A percentile compares a stretch with the other conserved stretches of the same genome.
Evolutionary conservation across 2,888 invertebrate genomes (phyloP).

Genomic region (Seira ritae): DNA sequence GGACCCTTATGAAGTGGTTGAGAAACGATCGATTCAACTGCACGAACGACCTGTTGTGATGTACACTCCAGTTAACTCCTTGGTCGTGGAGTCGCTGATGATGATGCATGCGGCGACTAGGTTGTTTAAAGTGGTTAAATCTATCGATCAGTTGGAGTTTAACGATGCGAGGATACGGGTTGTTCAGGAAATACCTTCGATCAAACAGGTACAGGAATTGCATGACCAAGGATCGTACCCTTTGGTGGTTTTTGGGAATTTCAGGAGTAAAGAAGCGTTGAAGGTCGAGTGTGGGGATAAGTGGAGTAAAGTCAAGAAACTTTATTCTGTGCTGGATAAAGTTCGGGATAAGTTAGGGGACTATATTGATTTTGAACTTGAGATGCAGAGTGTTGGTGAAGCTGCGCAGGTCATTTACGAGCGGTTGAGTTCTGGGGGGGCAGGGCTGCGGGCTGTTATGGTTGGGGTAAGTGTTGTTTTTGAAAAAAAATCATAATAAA

Average conservation of each 20-base stretch:
- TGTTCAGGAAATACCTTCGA: slow-evolving; percentile 12
- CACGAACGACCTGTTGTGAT: slow-evolving; percentile 24
- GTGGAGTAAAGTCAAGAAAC: slow-evolving; percentile 36
- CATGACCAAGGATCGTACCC: slow-evolving; percentile 18
- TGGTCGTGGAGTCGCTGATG: slow-evolving; percentile 28
- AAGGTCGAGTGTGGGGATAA: slow-evolving; percentile 25
- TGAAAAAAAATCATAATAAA: no score
- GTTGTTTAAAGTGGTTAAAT: slow-evolving; percentile 27
- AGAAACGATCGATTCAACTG: neutral
- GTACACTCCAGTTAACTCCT: slow-evolving; percentile 10
- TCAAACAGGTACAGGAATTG: slow-evolving; percentile 25
- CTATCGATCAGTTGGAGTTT: slow-evolving; percentile 24
- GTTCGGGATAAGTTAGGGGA: slow-evolving; percentile 17
- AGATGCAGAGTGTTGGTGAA: neutral
- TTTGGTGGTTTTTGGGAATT: slow-evolving; percentile 27
- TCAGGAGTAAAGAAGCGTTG: slow-evolving; percentile 21
- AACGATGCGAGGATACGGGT: slow-evolving; percentile 30
- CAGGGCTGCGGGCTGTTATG: no score
- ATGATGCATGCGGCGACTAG: slow-evolving; percentile 3
- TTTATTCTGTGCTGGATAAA: slow-evolving; percentile 26
- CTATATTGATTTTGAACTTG: slow-evolving; percentile 26
- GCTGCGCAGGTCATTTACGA: slow-evolving; percentile 19
- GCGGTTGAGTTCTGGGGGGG: neutral
- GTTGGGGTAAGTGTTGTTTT: no score
- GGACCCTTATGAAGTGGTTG: slow-evolving; percentile 35